Evolutionary conservation across 92 coral and sea anemone genomes (phyloP), one percentile per base, ranked within the genome.

Genomic region (Phenganax marumi): DNA sequence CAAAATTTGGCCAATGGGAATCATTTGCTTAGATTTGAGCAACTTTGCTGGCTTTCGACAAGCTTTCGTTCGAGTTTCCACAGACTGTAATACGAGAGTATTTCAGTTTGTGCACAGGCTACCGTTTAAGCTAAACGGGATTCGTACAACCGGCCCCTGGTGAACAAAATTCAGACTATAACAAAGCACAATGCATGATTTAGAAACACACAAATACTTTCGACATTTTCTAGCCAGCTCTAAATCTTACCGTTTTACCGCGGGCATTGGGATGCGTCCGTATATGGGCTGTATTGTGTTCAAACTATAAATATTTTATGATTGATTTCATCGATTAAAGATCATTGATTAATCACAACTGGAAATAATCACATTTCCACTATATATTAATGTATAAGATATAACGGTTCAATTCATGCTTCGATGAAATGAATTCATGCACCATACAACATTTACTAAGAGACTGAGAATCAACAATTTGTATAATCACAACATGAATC

Each of bases 291-390:
- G 83, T 78, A 66, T 22, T 78, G 12, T 78, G 83, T 18, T 78
- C 83, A 13, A 78, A 78, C 83, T 78, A 78, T 10, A 78, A 78
- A 78, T 63, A 63, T 61, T 78, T 78, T 21, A 50, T 78, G 22
- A 78, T 60, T 50, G 63, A 78, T 78, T 61, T 52, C 53, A 78
- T 78, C 12, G 81, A 60, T 77, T 78, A 63, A 13, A 63, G 12
- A 77, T 77, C 58, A 77, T 77, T 61, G 57, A 77, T 75, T 75
- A 53, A 56, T 75, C 72, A 77, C 61, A 18, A 77, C 21, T 77
- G 43, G 53, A 6, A 56, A 16, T 54, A 21, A 22, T 66, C 6
- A 66, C 25, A 18, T 18, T 66, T 9, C 22, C 22, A 56, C 1
- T 14, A 3, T 1, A 56, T 56, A 14, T 3, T 56, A 21, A 56